Evolutionary conservation across 2,113 vertebrate species (phyloP), one percentile per base, ranked within the genome.

Genomic region (Semicossyphus pulcher): DNA sequence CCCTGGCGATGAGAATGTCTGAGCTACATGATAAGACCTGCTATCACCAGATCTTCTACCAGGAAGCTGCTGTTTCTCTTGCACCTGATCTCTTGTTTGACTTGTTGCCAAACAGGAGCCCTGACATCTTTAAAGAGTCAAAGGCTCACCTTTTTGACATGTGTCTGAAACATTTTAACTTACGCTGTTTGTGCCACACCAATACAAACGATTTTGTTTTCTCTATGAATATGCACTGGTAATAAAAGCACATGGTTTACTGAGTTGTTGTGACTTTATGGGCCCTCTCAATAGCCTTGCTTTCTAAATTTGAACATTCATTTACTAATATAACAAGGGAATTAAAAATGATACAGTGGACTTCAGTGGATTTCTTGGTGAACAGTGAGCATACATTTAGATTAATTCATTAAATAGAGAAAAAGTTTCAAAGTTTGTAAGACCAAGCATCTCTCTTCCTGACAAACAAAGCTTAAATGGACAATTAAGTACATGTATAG

Each of bases 161-260:
- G 52, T 82, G 61, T 86, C 71, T 47, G 36, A 82, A 78, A 45
- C 72, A 64, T 83, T 82, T 81, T 76, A 76, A 21, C 41, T 48
- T 31, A 34, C 25, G 26, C 65, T 47, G 21, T 80, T 76, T 81
- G 36, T 82, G 61, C 86, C 80, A 73, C 69, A 78, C 66, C 63
- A 76, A 68, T 45, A 76, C 71, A 76, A 80, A 61, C 52, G 29
- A 62, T 70, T 80, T 47, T 79, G 69, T 89, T 87, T 88, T 85
- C 78, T 93, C 80, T 91, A 86, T 92, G 53, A 90, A 91, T 91
- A 93, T 90, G 91, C 91, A 94, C 91, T 92, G 89, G 89, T 93
- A 94, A 93, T 94, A 94, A 94, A 94, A 94, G 94, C 94, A 93
- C 94, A 94, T 90, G 86, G 82, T 93, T 94, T 92, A 91, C 75